Conservation (phyloP, 2,113 vertebrate genomes). For the Chloropsis hardwickii region DNA sequence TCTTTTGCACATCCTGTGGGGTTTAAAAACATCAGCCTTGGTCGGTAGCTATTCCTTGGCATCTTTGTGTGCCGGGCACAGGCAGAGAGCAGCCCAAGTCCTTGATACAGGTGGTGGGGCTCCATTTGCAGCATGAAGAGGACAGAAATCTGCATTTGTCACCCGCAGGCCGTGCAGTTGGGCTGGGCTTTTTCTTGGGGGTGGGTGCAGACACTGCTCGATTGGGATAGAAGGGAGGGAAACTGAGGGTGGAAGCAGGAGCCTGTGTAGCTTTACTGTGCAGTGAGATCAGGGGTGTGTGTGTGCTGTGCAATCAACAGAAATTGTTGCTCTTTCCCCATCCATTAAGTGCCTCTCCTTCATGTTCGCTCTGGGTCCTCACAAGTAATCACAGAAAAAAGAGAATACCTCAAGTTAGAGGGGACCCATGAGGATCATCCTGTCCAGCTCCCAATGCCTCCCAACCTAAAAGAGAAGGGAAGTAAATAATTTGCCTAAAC, state of each 20-base stretch:
- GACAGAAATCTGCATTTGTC: background rate
- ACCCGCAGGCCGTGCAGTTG: background rate
- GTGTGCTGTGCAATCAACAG: background rate
- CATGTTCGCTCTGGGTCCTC: background rate
- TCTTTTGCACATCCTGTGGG: background rate
- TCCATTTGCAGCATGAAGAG: background rate
- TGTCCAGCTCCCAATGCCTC: background rate
- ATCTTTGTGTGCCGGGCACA: background rate
- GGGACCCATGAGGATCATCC: accelerated
- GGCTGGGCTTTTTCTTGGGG: background rate
- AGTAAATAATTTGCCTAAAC: background rate
- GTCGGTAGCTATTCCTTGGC: background rate
- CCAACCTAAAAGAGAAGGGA: background rate
- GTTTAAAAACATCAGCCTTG: background rate
- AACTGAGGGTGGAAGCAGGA: background rate
- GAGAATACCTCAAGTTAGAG: background rate
- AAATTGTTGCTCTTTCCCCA: background rate
- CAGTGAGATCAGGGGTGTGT: background rate
- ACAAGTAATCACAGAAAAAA: background rate
- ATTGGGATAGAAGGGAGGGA: background rate
- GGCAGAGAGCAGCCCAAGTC: background rate
- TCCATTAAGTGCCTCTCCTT: background rate
- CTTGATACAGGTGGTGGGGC: too few species aligned
- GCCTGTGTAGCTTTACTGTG: too few species aligned
- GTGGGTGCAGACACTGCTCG: accelerated